A percentile compares a stretch with the other conserved stretches of the same genome.
phyloP scores from a whole-genome alignment of 1,140 invertebrate genomes.

The Plutomurus gul region DNA sequence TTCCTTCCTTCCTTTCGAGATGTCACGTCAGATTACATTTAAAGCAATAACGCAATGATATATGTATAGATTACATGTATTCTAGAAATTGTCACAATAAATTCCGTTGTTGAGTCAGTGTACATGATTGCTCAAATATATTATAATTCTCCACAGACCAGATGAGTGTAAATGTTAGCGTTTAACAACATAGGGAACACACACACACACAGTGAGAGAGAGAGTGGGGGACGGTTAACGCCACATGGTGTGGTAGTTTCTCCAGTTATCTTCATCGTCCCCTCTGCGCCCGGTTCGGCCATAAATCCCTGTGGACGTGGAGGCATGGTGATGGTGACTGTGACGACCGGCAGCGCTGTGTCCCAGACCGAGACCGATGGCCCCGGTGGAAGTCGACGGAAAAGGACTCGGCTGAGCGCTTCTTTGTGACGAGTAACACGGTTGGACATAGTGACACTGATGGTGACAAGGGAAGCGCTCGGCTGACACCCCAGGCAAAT shows the following conservation, averaged over 20 bases:
- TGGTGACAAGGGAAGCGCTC: slow-evolving; percentile 8
- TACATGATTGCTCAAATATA: no score
- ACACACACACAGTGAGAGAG: no score
- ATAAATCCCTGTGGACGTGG: not conserved
- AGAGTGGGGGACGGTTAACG: not conserved
- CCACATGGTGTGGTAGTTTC: slow-evolving; percentile 31
- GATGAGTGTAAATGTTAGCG: not conserved
- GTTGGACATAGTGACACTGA: slow-evolving; percentile 9
- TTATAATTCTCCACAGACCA: no score
- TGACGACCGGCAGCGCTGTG: not conserved
- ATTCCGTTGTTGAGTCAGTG: no score
- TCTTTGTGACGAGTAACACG: slow-evolving; percentile 6
- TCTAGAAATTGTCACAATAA: no score
- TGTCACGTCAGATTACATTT: no score
- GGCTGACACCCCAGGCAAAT: slow-evolving; percentile 8
- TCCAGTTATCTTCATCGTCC: slow-evolving; percentile 19
- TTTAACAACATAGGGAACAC: not conserved
- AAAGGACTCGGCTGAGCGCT: slow-evolving; percentile 39
- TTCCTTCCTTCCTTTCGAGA: no score
- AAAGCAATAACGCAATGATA: no score
- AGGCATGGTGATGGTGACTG: slow-evolving; percentile 34
- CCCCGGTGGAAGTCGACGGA: not conserved
- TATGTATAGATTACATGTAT: no score
- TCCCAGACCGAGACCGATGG: not conserved
- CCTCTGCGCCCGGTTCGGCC: not conserved